Conservation (phyloP, 2,888 invertebrate genomes). For the Andrena marginata region DNA sequence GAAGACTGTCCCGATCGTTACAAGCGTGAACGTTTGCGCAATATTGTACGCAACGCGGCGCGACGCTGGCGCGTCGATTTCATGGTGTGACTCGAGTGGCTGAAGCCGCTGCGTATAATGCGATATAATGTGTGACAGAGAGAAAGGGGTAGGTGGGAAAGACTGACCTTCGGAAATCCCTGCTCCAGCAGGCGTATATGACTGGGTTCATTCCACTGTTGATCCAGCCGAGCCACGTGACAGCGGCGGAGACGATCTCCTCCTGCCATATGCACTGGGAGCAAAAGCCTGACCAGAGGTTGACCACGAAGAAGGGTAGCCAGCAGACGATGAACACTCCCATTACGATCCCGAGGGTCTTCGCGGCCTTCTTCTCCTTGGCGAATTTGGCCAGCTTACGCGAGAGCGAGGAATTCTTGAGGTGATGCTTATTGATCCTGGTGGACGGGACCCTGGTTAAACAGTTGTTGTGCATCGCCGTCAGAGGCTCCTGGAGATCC, state of each 20-base stretch:
- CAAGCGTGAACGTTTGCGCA: too few species aligned
- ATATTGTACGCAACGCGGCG: too few species aligned
- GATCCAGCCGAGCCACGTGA: slow-evolving; percentile 98
- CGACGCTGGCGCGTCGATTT: too few species aligned
- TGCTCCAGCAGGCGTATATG: slow-evolving; percentile 99
- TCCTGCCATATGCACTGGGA: slow-evolving; percentile 94
- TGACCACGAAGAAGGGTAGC: slow-evolving; percentile 98
- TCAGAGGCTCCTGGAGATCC: slow-evolving; percentile 90
- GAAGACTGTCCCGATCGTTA: too few species aligned
- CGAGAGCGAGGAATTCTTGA: slow-evolving; percentile 96
- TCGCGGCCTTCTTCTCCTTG: slow-evolving; percentile 98
- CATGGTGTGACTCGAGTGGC: too few species aligned
- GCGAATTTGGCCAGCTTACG: slow-evolving; percentile 97
- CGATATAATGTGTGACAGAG: too few species aligned
- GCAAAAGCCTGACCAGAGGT: slow-evolving; percentile 96
- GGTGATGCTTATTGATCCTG: slow-evolving; percentile 88
- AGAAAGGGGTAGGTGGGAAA: neutral
- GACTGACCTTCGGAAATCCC: slow-evolving; percentile 96
- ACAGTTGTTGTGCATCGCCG: slow-evolving; percentile 92
- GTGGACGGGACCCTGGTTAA: slow-evolving; percentile 90
- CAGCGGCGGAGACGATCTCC: slow-evolving; percentile 94
- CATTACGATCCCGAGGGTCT: slow-evolving; percentile 98
- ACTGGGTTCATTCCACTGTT: slow-evolving; percentile 99
- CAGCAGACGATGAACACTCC: slow-evolving; percentile 98
- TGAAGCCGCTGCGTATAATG: too few species aligned